These are phyloP conservation scores for Plagodis dolabraria DNA, from an alignment of 2,888 invertebrate genomes.

Conservation along the genomic window DNA sequence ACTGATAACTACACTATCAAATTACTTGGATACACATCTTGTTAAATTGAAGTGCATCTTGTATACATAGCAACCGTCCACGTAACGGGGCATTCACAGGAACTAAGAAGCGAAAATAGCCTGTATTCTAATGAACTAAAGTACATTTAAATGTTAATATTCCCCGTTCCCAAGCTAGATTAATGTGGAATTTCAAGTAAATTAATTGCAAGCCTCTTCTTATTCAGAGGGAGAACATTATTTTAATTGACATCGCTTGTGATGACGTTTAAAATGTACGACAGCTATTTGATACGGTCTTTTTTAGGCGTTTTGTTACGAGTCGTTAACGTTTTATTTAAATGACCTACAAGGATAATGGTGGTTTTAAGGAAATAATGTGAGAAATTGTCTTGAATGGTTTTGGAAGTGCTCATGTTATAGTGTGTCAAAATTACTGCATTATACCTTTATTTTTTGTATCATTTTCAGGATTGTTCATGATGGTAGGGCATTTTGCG, in stretches of 20 bases:
- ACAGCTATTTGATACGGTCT: constrained; percentile 28
- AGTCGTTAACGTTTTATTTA: constrained; percentile 22
- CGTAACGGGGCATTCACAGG: constrained; percentile 12
- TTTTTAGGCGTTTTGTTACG: constrained; percentile 20
- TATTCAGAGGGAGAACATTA: constrained; percentile 49
- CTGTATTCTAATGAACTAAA: constrained; percentile 11
- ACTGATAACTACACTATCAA: constrained; percentile 22
- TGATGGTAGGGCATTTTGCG: too few relatives aligned
- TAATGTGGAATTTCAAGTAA: constrained; percentile 63
- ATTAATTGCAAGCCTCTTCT: constrained; percentile 57
- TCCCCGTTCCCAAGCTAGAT: constrained; percentile 42
- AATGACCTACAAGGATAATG: constrained; percentile 20
- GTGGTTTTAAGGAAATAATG: constrained; percentile 9
- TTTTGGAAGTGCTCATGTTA: not conserved
- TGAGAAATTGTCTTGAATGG: constrained; percentile 3
- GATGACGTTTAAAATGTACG: constrained; percentile 46
- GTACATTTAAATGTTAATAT: constrained; percentile 8
- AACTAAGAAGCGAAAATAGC: constrained; percentile 14
- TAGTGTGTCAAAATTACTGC: not conserved
- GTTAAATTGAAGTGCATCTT: constrained; percentile 39
- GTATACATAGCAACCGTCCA: constrained; percentile 11
- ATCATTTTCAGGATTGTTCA: too few relatives aligned
- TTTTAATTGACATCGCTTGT: constrained; percentile 55
- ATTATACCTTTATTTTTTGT: too few relatives aligned
- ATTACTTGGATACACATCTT: constrained; percentile 26